Percentiles rank a stretch among this genome's conserved stretches.
phyloP scores from a whole-genome alignment of 2,113 vertebrate species.

The Lagenorhynchus albirostris region DNA sequence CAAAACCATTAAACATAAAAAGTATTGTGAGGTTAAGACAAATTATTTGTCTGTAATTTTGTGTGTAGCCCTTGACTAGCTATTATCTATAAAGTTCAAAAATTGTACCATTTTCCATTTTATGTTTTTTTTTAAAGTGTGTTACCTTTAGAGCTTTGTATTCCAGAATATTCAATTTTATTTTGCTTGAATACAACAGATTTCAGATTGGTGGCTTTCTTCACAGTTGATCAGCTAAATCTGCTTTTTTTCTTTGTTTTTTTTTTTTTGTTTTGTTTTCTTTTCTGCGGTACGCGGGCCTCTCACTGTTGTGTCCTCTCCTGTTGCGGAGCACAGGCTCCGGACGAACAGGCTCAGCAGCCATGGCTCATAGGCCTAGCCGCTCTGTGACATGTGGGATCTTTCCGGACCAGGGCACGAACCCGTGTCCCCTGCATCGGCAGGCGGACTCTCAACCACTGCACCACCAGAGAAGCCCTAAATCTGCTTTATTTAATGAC shows the following conservation, averaged over 20 bases:
- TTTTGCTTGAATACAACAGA: background rate
- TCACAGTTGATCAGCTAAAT: background rate
- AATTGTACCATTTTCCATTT: background rate
- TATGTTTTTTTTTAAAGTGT: background rate
- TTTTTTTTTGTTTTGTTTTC: too few relatives aligned
- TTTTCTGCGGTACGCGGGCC: too few relatives aligned
- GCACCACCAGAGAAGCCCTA: too few relatives aligned
- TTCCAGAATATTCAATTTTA: background rate
- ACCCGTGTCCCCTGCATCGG: too few relatives aligned
- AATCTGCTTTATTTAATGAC: background rate
- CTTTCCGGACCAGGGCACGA: too few relatives aligned
- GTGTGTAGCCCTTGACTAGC: background rate
- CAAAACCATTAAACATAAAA: background rate
- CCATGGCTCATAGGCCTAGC: too few relatives aligned
- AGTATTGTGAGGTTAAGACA: background rate
- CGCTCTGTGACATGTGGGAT: too few relatives aligned
- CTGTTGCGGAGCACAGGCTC: too few relatives aligned
- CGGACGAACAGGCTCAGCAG: accelerated
- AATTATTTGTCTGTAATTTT: background rate
- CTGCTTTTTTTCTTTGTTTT: too few relatives aligned
- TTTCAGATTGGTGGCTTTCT: background rate
- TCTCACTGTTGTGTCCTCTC: too few relatives aligned
- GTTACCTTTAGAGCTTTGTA: background rate
- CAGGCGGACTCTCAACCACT: too few relatives aligned
- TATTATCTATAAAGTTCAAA: background rate